phyloP scores from a whole-genome alignment of 1,140 invertebrate genomes.

The Drosophila pseudoobscura region DNA sequence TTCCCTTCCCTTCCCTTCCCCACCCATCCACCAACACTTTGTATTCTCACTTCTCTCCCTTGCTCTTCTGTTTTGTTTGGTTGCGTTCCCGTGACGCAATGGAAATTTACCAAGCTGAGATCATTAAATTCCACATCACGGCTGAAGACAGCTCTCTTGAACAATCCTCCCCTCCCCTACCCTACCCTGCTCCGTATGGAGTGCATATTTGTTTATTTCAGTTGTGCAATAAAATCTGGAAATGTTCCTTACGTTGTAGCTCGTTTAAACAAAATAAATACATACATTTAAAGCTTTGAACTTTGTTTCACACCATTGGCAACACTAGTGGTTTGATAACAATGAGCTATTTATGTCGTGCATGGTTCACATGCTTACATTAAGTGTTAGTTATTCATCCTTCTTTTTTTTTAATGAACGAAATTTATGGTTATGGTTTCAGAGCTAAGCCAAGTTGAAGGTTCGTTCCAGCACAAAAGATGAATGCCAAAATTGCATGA shows the following conservation, averaged over 20 bases:
- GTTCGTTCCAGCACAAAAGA: not conserved
- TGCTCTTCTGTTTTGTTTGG: not conserved
- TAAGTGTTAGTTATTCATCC: too few species aligned
- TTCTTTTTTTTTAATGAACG: too few species aligned
- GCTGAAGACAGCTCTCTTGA: not conserved
- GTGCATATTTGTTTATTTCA: too few species aligned
- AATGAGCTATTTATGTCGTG: too few species aligned
- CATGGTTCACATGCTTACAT: too few species aligned
- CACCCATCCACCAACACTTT: not conserved
- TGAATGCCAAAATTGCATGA: not conserved
- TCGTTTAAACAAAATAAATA: not conserved
- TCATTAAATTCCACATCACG: conserved; percentile 8
- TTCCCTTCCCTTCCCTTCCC: not conserved
- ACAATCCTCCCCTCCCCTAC: not conserved
- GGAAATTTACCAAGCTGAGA: conserved; percentile 37
- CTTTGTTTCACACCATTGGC: too few species aligned
- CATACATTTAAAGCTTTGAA: too few species aligned
- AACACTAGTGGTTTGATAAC: too few species aligned
- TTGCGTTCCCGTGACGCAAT: conserved; percentile 14
- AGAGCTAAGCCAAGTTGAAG: not conserved
- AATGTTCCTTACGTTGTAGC: not conserved
- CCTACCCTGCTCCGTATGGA: too few species aligned
- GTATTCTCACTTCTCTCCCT: too few species aligned
- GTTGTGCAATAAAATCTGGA: too few species aligned
- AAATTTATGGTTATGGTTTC: too few species aligned